phyloP scores from a whole-genome alignment of 2,113 vertebrate species.

The Chitala chitala region DNA sequence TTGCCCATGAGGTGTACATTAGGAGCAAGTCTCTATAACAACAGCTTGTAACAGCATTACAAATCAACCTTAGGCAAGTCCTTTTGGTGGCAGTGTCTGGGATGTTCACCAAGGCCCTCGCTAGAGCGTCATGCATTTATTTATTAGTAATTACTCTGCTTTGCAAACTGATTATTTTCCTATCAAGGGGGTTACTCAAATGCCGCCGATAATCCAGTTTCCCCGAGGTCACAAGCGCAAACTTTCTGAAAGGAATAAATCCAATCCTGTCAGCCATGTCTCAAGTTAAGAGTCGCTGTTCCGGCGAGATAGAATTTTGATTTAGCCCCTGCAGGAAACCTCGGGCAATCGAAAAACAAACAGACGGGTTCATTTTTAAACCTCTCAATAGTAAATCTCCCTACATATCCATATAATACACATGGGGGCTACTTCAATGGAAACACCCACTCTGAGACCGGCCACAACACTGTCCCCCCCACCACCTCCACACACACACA shows the following conservation, averaged over 20 bases:
- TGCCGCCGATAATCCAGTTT: conserved; percentile 54
- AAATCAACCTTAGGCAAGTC: conserved; percentile 55
- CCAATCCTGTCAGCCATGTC: conserved; percentile 39
- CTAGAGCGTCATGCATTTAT: conserved; percentile 47
- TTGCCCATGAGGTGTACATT: conserved; percentile 32
- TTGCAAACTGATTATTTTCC: conserved; percentile 54
- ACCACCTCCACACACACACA: conserved; percentile 1
- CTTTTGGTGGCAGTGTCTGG: conserved; percentile 45
- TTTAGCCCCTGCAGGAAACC: conserved; percentile 38
- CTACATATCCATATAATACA: conserved; percentile 30
- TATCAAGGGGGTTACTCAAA: conserved; percentile 52
- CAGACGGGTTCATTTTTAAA: conserved; percentile 33
- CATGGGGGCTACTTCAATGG: conserved; percentile 27
- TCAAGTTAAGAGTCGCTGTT: conserved; percentile 17
- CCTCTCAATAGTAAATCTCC: conserved; percentile 35
- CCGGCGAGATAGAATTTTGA: conserved; percentile 35
- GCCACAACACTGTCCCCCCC: neutral
- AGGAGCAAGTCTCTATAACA: conserved; percentile 57
- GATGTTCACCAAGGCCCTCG: conserved; percentile 51
- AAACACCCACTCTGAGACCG: neutral
- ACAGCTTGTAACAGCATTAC: conserved; percentile 51
- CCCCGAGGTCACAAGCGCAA: conserved; percentile 38
- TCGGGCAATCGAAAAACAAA: conserved; percentile 40
- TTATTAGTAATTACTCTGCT: conserved; percentile 37
- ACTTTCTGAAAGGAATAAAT: conserved; percentile 48